Evolutionary conservation across 2,113 vertebrate genomes (phyloP), one percentile per base, ranked within the genome.

Genomic region (Pycnonotus jocosus): DNA sequence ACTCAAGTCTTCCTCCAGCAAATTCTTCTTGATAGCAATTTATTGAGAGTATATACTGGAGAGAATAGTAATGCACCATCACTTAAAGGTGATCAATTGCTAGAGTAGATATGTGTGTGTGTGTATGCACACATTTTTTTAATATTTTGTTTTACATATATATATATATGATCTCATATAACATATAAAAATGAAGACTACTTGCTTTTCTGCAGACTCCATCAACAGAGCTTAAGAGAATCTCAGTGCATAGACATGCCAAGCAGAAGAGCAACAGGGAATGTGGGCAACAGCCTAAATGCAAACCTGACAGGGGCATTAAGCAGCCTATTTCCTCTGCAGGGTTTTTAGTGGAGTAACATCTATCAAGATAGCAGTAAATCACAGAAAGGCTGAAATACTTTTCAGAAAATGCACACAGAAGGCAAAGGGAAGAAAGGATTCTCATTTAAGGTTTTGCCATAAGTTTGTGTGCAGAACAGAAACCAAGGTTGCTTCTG

Each of bases 261-360:
- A 72, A 77, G 54, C 70, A 87, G 86, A 15, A 68, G 6, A 85
- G 70, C 70, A 88, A 70, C 1, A 4, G 42, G 31, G 44, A 81
- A 35, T 18, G 37, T 2, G 4, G 76, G 48, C 56, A 94, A 88
- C 27, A 81, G 58, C 31, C 81, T 42, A 65, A 92, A 85, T 14
- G 10, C 66, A 94, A 87, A 82, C 70, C 42, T 69, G 84, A 94
- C 56, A 80, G 65, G 57, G 44, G 50, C 48, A 81, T 85, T 81
- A 87, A 88, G 45, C 42, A 92, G 62, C 38, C 71, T 58, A 25
- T 91, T 91, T 90, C 76, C 84, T 87, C 81, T 82, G 74, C 66
- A 94, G 42, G 51, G 82, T 47, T 89, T 89, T 76, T 42, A 77
- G 78, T 24, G 21, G 33, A 79, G 73, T 42, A 95, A 72, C 58